Conservation (phyloP, 2,113 vertebrate genomes). For the Tor tambroides region DNA sequence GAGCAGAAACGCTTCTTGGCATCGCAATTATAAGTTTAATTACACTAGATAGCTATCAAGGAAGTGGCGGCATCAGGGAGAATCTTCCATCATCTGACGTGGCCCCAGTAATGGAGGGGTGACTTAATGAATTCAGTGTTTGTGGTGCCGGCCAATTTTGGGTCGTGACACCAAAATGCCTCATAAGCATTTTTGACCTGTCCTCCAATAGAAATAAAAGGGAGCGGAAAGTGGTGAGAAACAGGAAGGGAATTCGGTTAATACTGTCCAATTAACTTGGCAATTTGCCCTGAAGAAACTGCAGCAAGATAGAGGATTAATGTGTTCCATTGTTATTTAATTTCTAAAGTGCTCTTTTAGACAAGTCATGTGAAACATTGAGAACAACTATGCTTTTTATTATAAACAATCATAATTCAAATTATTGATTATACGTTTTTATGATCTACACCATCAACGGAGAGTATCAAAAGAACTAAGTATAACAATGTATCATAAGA, state of each 20-base stretch:
- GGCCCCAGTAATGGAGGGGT: constrained; percentile 57
- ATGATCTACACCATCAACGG: background rate
- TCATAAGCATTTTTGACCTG: constrained; percentile 66
- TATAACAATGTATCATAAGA: background rate
- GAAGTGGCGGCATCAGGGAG: constrained; percentile 62
- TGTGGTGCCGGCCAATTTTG: constrained; percentile 63
- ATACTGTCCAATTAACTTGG: constrained; percentile 34
- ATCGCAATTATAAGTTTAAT: constrained; percentile 74
- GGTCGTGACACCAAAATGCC: constrained; percentile 59
- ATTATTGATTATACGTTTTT: constrained; percentile 4
- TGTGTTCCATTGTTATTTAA: constrained; percentile 27
- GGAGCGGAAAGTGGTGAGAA: constrained; percentile 28
- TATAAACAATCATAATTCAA: constrained; percentile 6
- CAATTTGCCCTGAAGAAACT: constrained; percentile 11
- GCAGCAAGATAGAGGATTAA: constrained; percentile 21
- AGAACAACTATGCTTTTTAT: constrained; percentile 7
- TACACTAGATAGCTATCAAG: constrained; percentile 70
- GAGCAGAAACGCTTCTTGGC: constrained; percentile 59
- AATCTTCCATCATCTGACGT: constrained; percentile 62
- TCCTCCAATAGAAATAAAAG: constrained; percentile 52
- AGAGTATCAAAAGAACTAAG: background rate
- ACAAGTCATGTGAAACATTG: constrained; percentile 10
- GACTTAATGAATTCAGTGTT: constrained; percentile 71
- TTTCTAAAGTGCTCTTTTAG: constrained; percentile 32
- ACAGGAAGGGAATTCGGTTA: constrained; percentile 27